Base-by-base conservation (phyloP, 2,888 invertebrate genomes). In the Abrostola tripartita region DNA sequence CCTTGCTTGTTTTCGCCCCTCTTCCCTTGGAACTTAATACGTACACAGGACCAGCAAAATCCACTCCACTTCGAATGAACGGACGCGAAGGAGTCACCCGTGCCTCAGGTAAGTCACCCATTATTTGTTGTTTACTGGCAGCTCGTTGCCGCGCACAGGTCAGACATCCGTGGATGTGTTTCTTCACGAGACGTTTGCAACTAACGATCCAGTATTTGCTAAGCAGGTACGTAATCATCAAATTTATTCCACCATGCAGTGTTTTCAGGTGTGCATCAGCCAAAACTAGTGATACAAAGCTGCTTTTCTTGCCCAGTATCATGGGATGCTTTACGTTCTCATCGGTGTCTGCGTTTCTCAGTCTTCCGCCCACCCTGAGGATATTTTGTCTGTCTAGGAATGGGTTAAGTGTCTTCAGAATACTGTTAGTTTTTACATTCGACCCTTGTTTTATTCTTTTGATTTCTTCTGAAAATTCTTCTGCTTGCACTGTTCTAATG, bases 291-390 rank as follows among this genome's bases (percentile, higher is more conserved):
- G 57, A 58, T 37, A 74, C 74, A 0, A 85, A 36, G 8, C 56
- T 60, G 7, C 65, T 70, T 6, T 72, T 65, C 36, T 68, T 67
- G 0, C 73, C 72, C 24, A 84, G 37, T 38, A 84, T 72, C 6
- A 84, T 74, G 0, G 81, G 82, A 71, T 81, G 77, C 41, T 73
- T 79, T 10, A 40, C 42, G 14, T 70, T 54, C 42, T 67, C 65
- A 0, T 14, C 24, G 9, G 54, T 14, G 1, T 75, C 5, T 36
- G 77, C 37, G 5, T 78, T 37, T 40, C 61, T 24, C 0, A 84
- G 51, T 37, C 83, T 64, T 5, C 82, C 82, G n/a, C 79, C 76
- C 36, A 81, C 81, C 71, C 78, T 77, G 44, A 82, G 62, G 0
- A 81, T 56, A 0, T 65, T 68, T 5, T 76, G 42, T 0, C 52